Base-by-base conservation (phyloP, 92 coral and sea anemone species). In the Porites lobata region DNA sequence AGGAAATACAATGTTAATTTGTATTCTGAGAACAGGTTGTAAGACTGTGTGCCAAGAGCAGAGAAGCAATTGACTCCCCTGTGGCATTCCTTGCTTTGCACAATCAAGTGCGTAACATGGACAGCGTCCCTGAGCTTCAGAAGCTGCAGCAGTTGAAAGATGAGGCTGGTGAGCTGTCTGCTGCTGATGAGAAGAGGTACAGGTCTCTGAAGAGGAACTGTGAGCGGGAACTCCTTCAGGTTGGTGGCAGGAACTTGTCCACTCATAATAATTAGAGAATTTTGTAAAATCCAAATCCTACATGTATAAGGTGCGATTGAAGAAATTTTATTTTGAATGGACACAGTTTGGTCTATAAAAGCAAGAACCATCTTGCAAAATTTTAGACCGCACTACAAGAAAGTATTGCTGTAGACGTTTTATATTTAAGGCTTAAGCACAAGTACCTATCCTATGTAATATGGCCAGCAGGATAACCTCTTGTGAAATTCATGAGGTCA, bases 21-120 rank as follows among this genome's bases (percentile, higher is more conserved):
- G 15, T 32, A n/a, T 9, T 26, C 68, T 61, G 22, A 32, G 17
- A 56, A 74, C 57, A 94, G 98, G 99, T 98, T 54, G 99, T 98
- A 7, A 98, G 99, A 81, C 98, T 98, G 18, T 96, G 98, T 91
- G 99, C 99, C 10, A 98, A 98, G 86, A 98, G 99, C 63, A 95
- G 99, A 63, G 99, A 98, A 77, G 99, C 99, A 54, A 98, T 98
- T 10, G 99, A 98, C 86, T 98, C 99, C 4, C 99, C 99, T 12
- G 99, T 98, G 11, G 96, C 96, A 0, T 98, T 98, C 95, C 95
- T 98, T 53, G 99, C 99, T 54, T 84, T 98, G 68, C 99, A 98
- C 87, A 98, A 98, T 81, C 99, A 98, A 88, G 99, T 98, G 58
- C 96, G 99, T 29, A 98, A 96, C 89, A 98, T 96, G 98, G 99